Evolutionary conservation across 1,140 invertebrate genomes (phyloP), one percentile per base, ranked within the genome.

Genomic region (Pygmarrhopalites habei): DNA sequence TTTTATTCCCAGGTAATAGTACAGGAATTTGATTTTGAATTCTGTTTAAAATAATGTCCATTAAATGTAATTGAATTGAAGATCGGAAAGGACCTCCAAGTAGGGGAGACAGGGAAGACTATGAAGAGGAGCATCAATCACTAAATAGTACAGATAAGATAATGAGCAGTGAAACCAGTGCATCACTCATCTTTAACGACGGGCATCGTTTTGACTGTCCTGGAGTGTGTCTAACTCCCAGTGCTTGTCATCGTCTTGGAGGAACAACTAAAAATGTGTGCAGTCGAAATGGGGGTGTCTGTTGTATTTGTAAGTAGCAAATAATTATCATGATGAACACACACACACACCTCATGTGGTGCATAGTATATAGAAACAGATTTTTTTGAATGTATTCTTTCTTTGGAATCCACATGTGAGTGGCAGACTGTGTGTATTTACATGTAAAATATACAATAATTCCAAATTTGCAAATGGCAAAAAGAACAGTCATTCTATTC

Each of bases 251-350:
- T 44, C 21, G 55, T 7, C 28, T 66, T 14, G 68, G 68, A 12
- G 68, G 68, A 23, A 35, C 28, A 17, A 17, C 39, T 14, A 64
- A 58, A 28, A 41, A 47, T 3, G 23, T 55, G 28, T 70, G 68
- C 19, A 21, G 21, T 14, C 19, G 43, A 29, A 60, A 46, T 49
- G 63, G 63, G 32, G 58, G 53, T 2, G 57, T 70, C 25, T 70
- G 68, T 32, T 70, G 68, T 41, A 25, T 44, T 29, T 70, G 68
- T 70, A 60, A 57, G 30, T 58, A 39, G 61, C 26, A 17, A 30
- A n/a, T n/a, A n/a, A n/a, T n/a, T n/a, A n/a, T n/a, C n/a, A n/a
- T n/a, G n/a, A n/a, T n/a, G n/a, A n/a, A n/a, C n/a, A n/a, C n/a
- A n/a, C n/a, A n/a, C n/a, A n/a, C n/a, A n/a, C n/a, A n/a, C n/a